Conservation (phyloP, 2,797 vertebrate species). For the Hirundo rustica region DNA sequence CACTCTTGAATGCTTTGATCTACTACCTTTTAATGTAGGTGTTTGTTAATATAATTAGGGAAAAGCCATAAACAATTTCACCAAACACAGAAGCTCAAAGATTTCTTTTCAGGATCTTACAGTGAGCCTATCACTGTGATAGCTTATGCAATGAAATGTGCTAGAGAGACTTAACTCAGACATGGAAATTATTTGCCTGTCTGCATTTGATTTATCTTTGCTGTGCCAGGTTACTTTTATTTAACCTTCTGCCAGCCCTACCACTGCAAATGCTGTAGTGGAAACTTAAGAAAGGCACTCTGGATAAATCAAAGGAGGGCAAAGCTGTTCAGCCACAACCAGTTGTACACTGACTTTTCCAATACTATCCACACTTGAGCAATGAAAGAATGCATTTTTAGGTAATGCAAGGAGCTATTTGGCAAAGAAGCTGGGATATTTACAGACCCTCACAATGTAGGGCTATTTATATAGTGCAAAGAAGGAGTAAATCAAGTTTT, state of each 20-base stretch:
- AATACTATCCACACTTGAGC: not conserved
- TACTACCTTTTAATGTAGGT: constrained; percentile 33
- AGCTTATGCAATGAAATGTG: not conserved
- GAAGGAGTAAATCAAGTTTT: not conserved
- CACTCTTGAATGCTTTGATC: constrained; percentile 39
- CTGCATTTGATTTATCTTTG: constrained; percentile 20
- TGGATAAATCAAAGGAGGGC: not conserved
- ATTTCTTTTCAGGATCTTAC: not conserved
- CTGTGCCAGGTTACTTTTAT: not conserved
- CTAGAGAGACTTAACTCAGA: not conserved
- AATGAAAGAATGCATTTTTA: not conserved
- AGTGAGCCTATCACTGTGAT: not conserved
- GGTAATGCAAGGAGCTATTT: not conserved
- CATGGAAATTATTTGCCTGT: not conserved
- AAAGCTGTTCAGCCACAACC: not conserved
- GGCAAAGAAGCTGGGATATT: not conserved
- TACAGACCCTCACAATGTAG: not conserved
- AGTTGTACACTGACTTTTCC: not conserved
- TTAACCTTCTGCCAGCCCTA: not conserved
- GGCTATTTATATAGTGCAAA: not conserved
- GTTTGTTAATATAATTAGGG: constrained; percentile 46
- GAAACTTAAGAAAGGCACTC: not conserved
- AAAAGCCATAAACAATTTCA: constrained; percentile 34
- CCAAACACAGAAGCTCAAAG: constrained; percentile 1
- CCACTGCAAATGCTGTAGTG: not conserved